These are phyloP conservation scores for Tolmerus cingulatus DNA, from an alignment of 2,888 invertebrate species.

Conservation along the genomic window DNA sequence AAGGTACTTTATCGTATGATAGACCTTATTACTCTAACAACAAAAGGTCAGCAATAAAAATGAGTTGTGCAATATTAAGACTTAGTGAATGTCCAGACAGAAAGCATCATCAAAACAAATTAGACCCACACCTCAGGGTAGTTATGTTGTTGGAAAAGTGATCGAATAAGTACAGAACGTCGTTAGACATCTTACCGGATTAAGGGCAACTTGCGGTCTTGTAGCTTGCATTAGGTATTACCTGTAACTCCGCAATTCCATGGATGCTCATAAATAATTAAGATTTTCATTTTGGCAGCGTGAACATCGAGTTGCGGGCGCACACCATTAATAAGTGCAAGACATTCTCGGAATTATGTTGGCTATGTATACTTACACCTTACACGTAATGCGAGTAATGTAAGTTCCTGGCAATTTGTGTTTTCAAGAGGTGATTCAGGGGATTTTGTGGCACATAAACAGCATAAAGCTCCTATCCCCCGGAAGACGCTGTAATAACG, in stretches of 20 bases:
- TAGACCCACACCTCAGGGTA: neutral
- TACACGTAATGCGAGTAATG: neutral
- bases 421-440: neutral
- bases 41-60: neutral
- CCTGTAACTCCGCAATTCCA: neutral
- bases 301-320: neutral
- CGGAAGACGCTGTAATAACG: neutral
- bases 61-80: neutral
- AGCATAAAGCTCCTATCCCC: neutral
- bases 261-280: neutral
- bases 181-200: neutral
- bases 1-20: neutral
- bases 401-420: neutral
- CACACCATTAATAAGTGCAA: neutral
- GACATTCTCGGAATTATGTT: neutral
- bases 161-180: neutral
- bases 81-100: neutral
- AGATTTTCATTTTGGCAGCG: neutral
- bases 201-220: neutral
- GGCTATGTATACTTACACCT: too few relatives aligned
- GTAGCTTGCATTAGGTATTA: neutral
- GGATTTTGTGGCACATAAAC: neutral
- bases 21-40: neutral
- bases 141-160: neutral
- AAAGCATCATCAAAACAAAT: neutral